A percentile compares a stretch with the other conserved stretches of the same genome.
Conservation (phyloP, 1,140 invertebrate species). For the Andrena cerasifolii region DNA sequence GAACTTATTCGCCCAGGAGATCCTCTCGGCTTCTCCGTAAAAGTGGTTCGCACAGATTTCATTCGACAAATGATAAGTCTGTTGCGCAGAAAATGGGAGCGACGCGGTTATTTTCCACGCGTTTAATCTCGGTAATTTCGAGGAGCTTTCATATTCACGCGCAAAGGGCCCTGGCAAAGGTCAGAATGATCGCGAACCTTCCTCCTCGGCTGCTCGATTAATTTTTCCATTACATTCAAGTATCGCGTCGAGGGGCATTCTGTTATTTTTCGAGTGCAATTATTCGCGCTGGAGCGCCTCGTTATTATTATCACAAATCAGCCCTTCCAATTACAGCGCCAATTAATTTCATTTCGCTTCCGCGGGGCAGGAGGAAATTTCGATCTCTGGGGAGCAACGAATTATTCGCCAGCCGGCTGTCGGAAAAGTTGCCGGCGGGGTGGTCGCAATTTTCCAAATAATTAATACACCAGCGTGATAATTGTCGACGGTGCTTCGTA, state of each 20-base stretch:
- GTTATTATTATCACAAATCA: slow-evolving; percentile 16
- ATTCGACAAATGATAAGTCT: too few species aligned
- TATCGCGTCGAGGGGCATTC: too few species aligned
- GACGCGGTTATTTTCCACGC: too few species aligned
- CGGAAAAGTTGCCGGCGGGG: slow-evolving; percentile 20
- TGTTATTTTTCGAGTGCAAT: not conserved
- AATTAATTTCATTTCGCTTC: slow-evolving; percentile 24
- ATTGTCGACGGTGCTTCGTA: not conserved
- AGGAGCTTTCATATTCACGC: too few species aligned
- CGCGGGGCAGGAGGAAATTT: slow-evolving; percentile 1
- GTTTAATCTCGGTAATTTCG: too few species aligned
- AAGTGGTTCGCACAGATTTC: too few species aligned
- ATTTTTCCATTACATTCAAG: not conserved
- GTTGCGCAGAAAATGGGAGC: too few species aligned
- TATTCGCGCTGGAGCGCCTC: not conserved
- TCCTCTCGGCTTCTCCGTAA: not conserved
- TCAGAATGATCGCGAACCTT: too few species aligned
- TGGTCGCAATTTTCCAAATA: slow-evolving; percentile 29
- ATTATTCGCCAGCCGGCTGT: not conserved
- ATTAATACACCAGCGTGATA: slow-evolving; percentile 9
- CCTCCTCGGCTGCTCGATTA: too few species aligned
- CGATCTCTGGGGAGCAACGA: not conserved
- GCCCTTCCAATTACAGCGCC: slow-evolving; percentile 27
- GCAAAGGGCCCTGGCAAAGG: too few species aligned
- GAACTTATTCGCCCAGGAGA: not conserved